Evolutionary conservation across 2,888 invertebrate genomes (phyloP), one percentile per base, ranked within the genome.

Genomic region (Lamellibrachia columna): DNA sequence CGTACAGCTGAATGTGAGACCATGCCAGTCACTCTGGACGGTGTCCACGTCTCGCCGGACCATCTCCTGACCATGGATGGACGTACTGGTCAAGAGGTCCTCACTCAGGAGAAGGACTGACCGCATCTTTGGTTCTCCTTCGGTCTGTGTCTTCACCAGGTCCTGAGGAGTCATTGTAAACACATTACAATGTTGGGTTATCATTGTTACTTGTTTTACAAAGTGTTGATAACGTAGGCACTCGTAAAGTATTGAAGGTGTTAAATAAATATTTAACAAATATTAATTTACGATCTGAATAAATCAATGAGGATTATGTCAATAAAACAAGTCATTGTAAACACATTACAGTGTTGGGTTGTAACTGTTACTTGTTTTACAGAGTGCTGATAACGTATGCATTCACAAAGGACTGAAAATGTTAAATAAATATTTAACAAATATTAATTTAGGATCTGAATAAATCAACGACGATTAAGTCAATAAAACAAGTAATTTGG

Each of bases 21-120:
- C 95, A 92, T 96, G 95, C 96, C 96, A 96, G 94, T 95, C 95
- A 60, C 94, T 94, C 90, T 95, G 94, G n/a, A 96, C 94, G 7
- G 95, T 95, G 92, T 96, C 95, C 0, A 95, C 95, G 90, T 96
- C 96, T 52, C 95, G 94, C 60, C 94, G 93, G 90, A 96, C 94
- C 90, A 95, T 94, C 22, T 96, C 96, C 92, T 95, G 95, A 90
- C 96, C 96, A 92, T 95, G 95, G 1, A 95, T 94, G 11, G 95
- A 95, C 3, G 96, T 96, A 94, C 95, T 95, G 9, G 96, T 95
- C 53, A 96, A 93, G 0, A 99, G 99, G 96, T 98, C 98, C 96
- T 98, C 98, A 0, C 98, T 98, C n/a, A 99, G 96, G 8, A 97
- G 97, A 92, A 98, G 97, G 92, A 99, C 98, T 96, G 98, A 98